Percentiles rank a stretch among this genome's conserved stretches.
These are phyloP conservation scores for Suncus etruscus DNA, from an alignment of 2,113 vertebrate species.

Conservation along the genomic window DNA sequence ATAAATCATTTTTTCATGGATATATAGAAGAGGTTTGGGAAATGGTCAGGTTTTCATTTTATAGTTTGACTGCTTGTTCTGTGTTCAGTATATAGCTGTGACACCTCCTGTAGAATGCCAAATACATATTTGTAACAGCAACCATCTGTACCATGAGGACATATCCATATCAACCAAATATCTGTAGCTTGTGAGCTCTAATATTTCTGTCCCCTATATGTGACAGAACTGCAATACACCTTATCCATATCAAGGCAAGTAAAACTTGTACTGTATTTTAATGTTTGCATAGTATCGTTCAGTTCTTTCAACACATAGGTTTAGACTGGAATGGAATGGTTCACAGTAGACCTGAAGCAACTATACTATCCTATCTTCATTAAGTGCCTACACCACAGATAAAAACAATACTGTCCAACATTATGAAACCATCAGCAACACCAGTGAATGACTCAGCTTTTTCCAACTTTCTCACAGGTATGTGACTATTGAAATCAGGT, in stretches of 20 bases:
- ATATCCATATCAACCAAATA: not conserved
- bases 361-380: not conserved
- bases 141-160: not conserved
- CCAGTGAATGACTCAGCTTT: not conserved
- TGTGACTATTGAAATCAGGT: not conserved
- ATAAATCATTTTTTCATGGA: not conserved
- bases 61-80: not conserved
- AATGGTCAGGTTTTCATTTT: constrained; percentile 1
- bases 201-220: not conserved
- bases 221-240: not conserved
- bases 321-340: not conserved
- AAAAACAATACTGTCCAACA: not conserved
- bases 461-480: not conserved
- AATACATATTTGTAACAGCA: constrained; percentile 45
- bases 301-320: constrained; percentile 1
- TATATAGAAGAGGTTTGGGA: not conserved
- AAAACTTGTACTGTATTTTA: not conserved
- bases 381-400: not conserved
- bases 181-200: not conserved
- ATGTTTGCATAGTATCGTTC: not conserved
- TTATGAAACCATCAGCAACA: not conserved
- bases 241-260: not conserved
- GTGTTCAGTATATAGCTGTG: not conserved
- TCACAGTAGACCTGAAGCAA: not conserved
- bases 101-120: constrained; percentile 18